Evolutionary conservation across 2,113 vertebrate species (phyloP), one percentile per base, ranked within the genome.

Genomic region (Balaeniceps rex): DNA sequence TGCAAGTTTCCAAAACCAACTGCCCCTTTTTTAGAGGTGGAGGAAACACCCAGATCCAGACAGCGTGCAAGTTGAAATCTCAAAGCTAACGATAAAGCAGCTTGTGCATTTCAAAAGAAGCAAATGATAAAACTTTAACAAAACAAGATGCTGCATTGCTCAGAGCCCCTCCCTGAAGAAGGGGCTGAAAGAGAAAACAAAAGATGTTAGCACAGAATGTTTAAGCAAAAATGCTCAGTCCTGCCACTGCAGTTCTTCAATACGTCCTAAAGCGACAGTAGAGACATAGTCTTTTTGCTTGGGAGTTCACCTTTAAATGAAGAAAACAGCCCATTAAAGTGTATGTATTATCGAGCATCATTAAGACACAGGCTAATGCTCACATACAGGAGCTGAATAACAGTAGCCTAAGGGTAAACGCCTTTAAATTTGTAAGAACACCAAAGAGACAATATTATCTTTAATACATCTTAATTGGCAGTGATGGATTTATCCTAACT

Each of bases 391-490:
- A 42, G 31, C 63, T 82, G 78, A 86, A 58, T 80, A 90, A 66
- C 22, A 65, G 36, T 38, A 82, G 61, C 87, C 65, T 70, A 42
- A 69, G 74, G 80, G 57, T 60, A 79, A 94, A 92, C 51, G 26
- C 60, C 47, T 71, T 94, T 74, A 71, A 36, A 51, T 90, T 74
- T 74, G 14, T 95, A 76, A 76, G 83, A 93, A 64, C 0, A 11
- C 42, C 57, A n/a, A 90, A 90, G 71, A 88, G 88, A 81, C 36
- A 77, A 40, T 88, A 77, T 69, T 93, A 65, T 36, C 66, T 82
- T 88, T 87, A 74, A 57, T 91, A 55, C 12, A 24, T 91, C 71
- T 83, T 92, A 94, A 88, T 88, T 90, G 95, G n/a, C 75, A 82
- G 47, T 83, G 84, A 88, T 92, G 61, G 52, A 93, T 96, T 90